A percentile compares a stretch with the other conserved stretches of the same genome.
Evolutionary conservation across 2,797 vertebrate species (phyloP).

Genomic region (Gobionotothen gibberifrons): DNA sequence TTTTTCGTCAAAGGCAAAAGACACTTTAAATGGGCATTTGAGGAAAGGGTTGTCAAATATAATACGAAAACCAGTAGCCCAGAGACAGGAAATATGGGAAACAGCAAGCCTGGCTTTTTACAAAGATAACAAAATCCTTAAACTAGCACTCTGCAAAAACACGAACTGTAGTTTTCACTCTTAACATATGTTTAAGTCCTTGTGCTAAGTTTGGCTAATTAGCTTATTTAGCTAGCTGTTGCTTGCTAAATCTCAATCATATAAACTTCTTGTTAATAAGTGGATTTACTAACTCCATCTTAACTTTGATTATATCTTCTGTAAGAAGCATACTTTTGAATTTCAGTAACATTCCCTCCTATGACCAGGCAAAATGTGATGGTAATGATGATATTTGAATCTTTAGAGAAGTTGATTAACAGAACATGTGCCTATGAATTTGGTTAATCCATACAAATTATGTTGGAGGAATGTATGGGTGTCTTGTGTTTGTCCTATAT

Average conservation of each 20-base stretch:
- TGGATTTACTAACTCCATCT: background rate
- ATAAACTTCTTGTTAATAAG: background rate
- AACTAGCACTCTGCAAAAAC: background rate
- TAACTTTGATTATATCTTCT: background rate
- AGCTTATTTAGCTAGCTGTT: background rate
- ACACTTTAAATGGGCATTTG: too few species aligned
- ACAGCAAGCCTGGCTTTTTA: background rate
- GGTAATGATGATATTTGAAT: background rate
- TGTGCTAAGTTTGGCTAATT: background rate
- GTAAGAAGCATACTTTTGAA: background rate
- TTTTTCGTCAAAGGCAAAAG: too few species aligned
- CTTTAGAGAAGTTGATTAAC: background rate
- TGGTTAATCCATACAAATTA: background rate
- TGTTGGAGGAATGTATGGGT: slow-evolving; percentile 12
- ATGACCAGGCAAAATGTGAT: background rate
- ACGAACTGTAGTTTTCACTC: background rate
- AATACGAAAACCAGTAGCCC: background rate
- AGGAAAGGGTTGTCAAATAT: background rate
- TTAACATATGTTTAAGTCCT: background rate
- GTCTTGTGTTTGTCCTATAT: slow-evolving; percentile 13
- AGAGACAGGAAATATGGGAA: background rate
- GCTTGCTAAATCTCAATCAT: background rate
- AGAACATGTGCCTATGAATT: background rate
- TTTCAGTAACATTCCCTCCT: background rate
- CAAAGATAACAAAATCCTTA: background rate